phyloP scores from a whole-genome alignment of 2,888 invertebrate genomes.

The Dascillus cervinus region DNA sequence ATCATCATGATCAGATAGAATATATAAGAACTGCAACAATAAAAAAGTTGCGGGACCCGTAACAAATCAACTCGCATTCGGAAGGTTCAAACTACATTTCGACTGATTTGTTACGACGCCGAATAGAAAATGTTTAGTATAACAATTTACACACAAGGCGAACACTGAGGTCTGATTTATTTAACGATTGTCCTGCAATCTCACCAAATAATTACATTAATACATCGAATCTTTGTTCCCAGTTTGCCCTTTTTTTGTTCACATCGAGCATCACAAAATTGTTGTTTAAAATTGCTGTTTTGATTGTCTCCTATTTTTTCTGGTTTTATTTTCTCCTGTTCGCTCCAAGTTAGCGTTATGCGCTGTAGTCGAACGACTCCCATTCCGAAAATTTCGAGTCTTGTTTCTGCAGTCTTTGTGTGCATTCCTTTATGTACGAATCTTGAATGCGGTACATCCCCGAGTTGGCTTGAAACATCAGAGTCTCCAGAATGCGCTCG shows the following conservation, averaged over 20 bases:
- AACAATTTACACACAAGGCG: slow-evolving; percentile 28
- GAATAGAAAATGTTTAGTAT: slow-evolving; percentile 10
- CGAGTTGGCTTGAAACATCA: slow-evolving; percentile 88
- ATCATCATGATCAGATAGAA: slow-evolving; percentile 19
- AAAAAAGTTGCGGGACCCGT: slow-evolving; percentile 15
- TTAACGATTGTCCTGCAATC: slow-evolving; percentile 35
- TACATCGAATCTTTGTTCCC: not conserved
- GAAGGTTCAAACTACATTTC: not conserved
- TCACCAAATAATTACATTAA: slow-evolving; percentile 14
- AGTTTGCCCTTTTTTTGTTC: not conserved
- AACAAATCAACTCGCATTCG: slow-evolving; percentile 1
- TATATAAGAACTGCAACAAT: slow-evolving; percentile 20
- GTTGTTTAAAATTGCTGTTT: slow-evolving; percentile 19
- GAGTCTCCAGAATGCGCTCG: slow-evolving; percentile 83
- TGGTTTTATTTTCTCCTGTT: slow-evolving; percentile 18
- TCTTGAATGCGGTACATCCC: slow-evolving; percentile 90
- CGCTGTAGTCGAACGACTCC: slow-evolving; percentile 66
- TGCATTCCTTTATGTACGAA: slow-evolving; percentile 78
- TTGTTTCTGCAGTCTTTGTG: slow-evolving; percentile 78
- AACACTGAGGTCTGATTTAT: slow-evolving; percentile 24
- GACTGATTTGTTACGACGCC: no score
- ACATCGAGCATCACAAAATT: slow-evolving; percentile 11
- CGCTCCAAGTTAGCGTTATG: no score
- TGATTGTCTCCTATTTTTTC: slow-evolving; percentile 31
- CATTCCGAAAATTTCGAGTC: slow-evolving; percentile 80